These are phyloP conservation scores for Crax fasciolata DNA, from an alignment of 2,797 vertebrate species.

Conservation along the genomic window DNA sequence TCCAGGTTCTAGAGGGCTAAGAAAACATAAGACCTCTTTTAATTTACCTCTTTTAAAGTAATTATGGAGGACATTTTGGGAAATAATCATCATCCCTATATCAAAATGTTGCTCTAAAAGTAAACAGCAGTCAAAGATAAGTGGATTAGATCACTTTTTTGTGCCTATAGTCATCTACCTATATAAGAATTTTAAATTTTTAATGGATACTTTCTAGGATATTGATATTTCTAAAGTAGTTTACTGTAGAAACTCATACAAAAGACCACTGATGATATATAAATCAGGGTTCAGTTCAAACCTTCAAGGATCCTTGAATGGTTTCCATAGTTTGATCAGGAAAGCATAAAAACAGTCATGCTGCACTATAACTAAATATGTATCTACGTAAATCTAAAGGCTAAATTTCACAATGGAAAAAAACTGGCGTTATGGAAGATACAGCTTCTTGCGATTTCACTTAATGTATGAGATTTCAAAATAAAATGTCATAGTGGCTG, in stretches of 20 bases:
- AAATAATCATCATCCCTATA: neutral
- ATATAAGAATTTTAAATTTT: neutral
- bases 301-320: neutral
- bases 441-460: neutral
- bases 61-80: neutral
- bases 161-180: neutral
- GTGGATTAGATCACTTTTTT: neutral
- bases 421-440: neutral
- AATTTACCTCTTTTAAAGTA: neutral
- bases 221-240: constrained; percentile 5
- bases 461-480: neutral
- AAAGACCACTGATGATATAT: neutral
- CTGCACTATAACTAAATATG: neutral
- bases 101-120: neutral
- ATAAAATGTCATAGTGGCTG: neutral
- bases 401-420: neutral
- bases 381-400: neutral
- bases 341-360: neutral
- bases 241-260: neutral
- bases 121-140: neutral
- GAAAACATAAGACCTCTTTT: neutral
- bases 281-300: neutral
- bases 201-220: neutral
- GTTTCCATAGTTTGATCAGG: neutral
- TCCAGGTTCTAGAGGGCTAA: neutral